Evolutionary conservation across 2,888 invertebrate genomes (phyloP).

Genomic region (Erpobdella octoculata): DNA sequence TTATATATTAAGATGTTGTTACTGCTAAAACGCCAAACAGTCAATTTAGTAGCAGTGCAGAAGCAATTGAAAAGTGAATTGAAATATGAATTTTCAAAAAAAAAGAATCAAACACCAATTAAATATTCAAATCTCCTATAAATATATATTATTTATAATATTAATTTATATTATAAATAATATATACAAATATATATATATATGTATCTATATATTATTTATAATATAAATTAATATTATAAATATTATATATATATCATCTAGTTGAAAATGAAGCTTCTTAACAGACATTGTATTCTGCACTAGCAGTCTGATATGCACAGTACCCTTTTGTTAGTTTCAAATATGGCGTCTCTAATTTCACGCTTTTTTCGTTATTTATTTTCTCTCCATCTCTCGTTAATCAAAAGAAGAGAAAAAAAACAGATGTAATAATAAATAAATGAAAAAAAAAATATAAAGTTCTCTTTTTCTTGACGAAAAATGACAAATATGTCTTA

Average conservation of each 20-base stretch:
- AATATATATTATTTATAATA: neutral
- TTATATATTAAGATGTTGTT: no score
- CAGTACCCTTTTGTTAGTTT: constrained; percentile 1
- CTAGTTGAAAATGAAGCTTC: neutral
- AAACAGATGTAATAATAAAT: neutral
- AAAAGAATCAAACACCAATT: neutral
- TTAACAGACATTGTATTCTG: neutral
- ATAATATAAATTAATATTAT: neutral
- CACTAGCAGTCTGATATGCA: constrained; percentile 10
- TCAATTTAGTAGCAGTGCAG: neutral
- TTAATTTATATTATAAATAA: neutral
- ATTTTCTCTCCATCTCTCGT: no score
- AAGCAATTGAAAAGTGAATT: neutral
- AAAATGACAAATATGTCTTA: no score
- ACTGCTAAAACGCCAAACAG: neutral
- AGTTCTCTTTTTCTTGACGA: no score
- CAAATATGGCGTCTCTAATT: no score
- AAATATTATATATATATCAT: neutral
- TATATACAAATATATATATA: neutral
- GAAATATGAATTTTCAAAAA: neutral
- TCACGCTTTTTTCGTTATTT: no score
- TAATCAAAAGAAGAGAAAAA: no score
- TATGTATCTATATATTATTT: neutral
- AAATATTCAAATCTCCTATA: neutral
- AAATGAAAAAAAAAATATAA: constrained; percentile 3